Evolutionary conservation across 2,113 vertebrate species (phyloP), one percentile per base, ranked within the genome.

Genomic region (human (Homo sapiens)): DNA sequence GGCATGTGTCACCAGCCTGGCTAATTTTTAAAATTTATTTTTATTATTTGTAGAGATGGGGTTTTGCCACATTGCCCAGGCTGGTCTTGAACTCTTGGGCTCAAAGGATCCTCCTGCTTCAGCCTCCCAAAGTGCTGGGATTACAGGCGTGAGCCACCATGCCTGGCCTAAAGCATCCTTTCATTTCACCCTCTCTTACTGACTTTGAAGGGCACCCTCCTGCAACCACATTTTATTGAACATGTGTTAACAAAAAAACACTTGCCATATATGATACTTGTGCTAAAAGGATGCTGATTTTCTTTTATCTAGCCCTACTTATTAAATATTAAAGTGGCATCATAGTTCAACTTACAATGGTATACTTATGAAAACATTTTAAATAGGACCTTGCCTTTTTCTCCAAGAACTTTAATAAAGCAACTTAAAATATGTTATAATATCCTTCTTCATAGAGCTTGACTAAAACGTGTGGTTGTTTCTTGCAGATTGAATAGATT

Each of bases 321-420:
- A 57, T 40, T 94, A 95, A 94, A 45, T n/a, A 79, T 23, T 38
- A 84, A 96, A 35, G 35, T 32, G 38, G 7, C 32, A 84, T 85
- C 83, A 82, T 40, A 61, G 59, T 93, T 95, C 82, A 96, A 93
- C 78, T 20, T n/a, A 95, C 14, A 64, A 17, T 81, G 76, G 84
- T 68, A 68, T 8, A 84, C 40, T 45, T 90, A 88, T 30, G 11
- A 52, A 85, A 86, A 73, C 40, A 66, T 64, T 52, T 76, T 59
- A 59, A 52, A 61, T 61, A 48, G 8, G 20, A 48, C 90, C 14
- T 94, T 45, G 70, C 3, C 14, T 40, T 90, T 90, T 81, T 68
- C 61, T 40, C 30, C 32, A 92, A 95, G 35, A 92, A 78, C 13
- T 73, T 93, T 66, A 80, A 43, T 64, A 90, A 91, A 93, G 32